Base-by-base conservation (phyloP, 2,888 invertebrate species). In the Agriotes lineatus region DNA sequence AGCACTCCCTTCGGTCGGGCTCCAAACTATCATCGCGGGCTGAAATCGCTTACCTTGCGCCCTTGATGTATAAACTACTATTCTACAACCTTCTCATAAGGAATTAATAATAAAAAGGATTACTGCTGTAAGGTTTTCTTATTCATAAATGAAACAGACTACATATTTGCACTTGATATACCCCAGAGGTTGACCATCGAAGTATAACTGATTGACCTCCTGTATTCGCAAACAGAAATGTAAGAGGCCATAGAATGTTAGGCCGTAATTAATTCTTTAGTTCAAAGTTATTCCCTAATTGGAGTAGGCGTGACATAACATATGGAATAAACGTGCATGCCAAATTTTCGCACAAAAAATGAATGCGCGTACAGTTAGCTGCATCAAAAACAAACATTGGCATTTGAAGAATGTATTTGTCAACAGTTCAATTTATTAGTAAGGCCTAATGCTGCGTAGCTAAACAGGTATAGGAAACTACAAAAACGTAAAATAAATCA, bases 171-270 rank as follows among this genome's bases (percentile, higher is more conserved):
- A 7, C 16, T 16, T 16, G 16, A 16, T 42, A 18, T 9, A 12
- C 18, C 1, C 42, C 22, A 58, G 25, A 10, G 7, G 25, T 18
- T 44, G 58, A 25, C 58, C 44, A 9, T 42, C 44, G 25, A 58
- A 58, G 44, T 42, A 12, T n/a, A 16, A 5, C 9, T 16, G 9
- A 1, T 14, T 42, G 16, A 9, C 42, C 42, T 42, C 16, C 18
- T 18, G 7, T 18, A 16, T 12, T 54, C 16, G 25, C 22, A 20
- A 58, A 12, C 42, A 1, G 16, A 14, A 42, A 35, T 45, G 20
- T 37, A 10, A 52, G 61, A 62, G 61, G 61, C 50, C 61, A 45
- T 39, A 63, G 63, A 63, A 63, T 42, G 63, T 54, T 19, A 56
- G 45, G 44, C 63, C 54, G 14, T 63, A 56, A 63, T 35, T 20